Conservation (phyloP, 2,113 vertebrate genomes). For the Isichthys henryi region DNA sequence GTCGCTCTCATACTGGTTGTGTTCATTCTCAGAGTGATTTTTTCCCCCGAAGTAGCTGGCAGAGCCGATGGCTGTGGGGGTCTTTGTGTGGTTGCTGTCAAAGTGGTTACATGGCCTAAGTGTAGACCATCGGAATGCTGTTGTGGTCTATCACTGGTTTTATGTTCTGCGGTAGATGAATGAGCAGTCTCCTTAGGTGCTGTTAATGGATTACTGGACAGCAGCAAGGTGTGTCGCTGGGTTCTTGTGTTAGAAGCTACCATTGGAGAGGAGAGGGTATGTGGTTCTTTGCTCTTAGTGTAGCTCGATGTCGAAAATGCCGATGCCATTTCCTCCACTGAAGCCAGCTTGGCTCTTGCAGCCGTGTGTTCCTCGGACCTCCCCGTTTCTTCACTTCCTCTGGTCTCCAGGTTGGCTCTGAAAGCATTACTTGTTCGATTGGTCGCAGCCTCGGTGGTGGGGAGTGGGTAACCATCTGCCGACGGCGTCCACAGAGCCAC, state of each 20-base stretch:
- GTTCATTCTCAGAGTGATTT: not conserved
- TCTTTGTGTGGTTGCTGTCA: not conserved
- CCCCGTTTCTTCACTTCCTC: not conserved
- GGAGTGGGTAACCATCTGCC: not conserved
- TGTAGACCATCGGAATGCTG: not conserved
- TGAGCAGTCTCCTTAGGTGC: not conserved
- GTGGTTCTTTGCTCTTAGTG: too few relatives aligned
- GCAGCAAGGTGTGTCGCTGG: not conserved
- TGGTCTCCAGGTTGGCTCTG: not conserved
- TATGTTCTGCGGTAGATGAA: not conserved
- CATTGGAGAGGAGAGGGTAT: not conserved
- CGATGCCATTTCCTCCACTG: not conserved
- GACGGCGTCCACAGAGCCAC: not conserved
- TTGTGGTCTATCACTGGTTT: not conserved
- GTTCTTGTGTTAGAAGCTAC: not conserved
- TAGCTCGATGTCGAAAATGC: not conserved
- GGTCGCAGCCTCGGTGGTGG: not conserved
- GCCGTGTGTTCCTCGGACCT: not conserved
- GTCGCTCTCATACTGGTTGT: not conserved
- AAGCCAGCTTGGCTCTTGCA: too few relatives aligned
- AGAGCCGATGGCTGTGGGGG: not conserved
- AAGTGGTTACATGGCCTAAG: not conserved
- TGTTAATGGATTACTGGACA: not conserved
- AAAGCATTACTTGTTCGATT: not conserved
- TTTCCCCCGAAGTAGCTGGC: too few relatives aligned